Evolutionary conservation across 2,888 invertebrate species (phyloP).

Genomic region (Drosophila imparisetae): DNA sequence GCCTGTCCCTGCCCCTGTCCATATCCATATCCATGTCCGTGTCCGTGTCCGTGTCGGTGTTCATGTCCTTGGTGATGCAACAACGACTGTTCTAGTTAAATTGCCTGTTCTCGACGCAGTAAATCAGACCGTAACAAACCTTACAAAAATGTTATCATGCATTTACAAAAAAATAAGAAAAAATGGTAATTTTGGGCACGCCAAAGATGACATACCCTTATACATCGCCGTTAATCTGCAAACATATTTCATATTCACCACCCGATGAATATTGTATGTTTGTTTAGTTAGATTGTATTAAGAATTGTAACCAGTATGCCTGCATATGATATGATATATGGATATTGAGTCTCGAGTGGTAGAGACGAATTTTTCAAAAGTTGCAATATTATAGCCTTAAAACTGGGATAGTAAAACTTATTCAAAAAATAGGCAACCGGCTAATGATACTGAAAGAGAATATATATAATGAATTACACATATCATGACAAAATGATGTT

Average conservation of each 20-base stretch:
- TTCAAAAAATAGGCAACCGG: not conserved
- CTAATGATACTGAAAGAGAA: not conserved
- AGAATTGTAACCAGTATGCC: not conserved
- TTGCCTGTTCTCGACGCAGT: slow-evolving; percentile 70
- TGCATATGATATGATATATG: not conserved
- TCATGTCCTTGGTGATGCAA: slow-evolving; percentile 64
- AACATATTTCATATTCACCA: not conserved
- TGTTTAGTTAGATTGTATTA: not conserved
- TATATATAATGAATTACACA: not conserved
- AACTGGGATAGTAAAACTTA: not conserved
- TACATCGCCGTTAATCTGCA: not conserved
- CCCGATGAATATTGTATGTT: not conserved
- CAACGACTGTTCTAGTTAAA: slow-evolving; percentile 64
- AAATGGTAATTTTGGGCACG: not conserved
- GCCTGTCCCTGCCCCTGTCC: not conserved
- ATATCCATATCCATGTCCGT: slow-evolving; percentile 9
- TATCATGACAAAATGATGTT: not conserved
- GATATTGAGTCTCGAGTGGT: not conserved
- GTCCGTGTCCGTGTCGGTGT: slow-evolving; percentile 17
- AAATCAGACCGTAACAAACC: slow-evolving; percentile 66
- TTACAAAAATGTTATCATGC: slow-evolving; percentile 27
- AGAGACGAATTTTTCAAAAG: not conserved
- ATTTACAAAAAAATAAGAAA: slow-evolving; percentile 6
- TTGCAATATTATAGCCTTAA: not conserved
- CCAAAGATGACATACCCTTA: not conserved